These are phyloP conservation scores for Tetramorium bicarinatum DNA, from an alignment of 2,888 invertebrate species.

Conservation along the genomic window DNA sequence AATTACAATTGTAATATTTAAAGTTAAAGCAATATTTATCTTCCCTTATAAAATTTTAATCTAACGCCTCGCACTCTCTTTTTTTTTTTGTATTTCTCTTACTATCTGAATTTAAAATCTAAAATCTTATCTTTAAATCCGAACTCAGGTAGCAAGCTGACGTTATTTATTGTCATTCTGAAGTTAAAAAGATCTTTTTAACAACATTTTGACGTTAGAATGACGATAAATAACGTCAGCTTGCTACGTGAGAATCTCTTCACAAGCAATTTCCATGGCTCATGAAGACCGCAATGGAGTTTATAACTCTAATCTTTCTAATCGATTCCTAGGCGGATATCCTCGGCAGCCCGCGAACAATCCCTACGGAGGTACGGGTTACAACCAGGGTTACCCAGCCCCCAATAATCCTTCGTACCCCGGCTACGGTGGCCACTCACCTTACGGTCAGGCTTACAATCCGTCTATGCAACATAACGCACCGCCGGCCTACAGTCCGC, in stretches of 20 bases:
- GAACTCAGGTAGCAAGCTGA: background rate
- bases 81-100: background rate
- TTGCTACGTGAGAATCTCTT: too few relatives aligned
- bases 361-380: constrained; percentile 59
- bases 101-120: background rate
- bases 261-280: background rate
- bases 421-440: constrained; percentile 67
- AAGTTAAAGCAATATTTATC: background rate
- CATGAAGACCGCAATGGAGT: background rate
- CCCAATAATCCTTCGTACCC: constrained; percentile 35
- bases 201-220: too few relatives aligned
- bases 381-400: constrained; percentile 43
- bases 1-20: too few relatives aligned
- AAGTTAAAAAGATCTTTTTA: too few relatives aligned
- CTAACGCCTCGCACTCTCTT: background rate
- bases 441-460: constrained; percentile 73
- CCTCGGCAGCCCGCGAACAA: constrained; percentile 73
- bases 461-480: constrained; percentile 71
- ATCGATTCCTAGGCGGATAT: constrained; percentile 75
- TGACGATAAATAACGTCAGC: too few relatives aligned
- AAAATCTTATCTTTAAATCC: background rate
- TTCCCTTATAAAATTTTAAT: background rate
- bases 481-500: constrained; percentile 64
- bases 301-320: background rate
- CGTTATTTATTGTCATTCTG: too few relatives aligned